These are phyloP conservation scores for Trisateles emortualis DNA, from an alignment of 2,888 invertebrate genomes.

Conservation along the genomic window DNA sequence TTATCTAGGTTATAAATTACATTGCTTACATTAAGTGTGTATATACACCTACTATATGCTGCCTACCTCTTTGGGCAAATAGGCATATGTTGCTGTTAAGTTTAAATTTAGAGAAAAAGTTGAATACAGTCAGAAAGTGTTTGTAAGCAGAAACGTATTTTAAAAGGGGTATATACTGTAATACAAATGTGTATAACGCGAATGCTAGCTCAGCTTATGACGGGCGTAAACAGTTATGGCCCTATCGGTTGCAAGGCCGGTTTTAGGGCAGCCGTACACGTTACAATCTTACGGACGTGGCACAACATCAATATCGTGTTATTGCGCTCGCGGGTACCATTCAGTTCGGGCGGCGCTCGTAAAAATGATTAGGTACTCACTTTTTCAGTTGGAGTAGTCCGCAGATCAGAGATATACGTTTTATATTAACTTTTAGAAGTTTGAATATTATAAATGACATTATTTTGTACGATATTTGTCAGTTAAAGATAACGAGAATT, in stretches of 20 bases:
- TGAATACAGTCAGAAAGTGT: slow-evolving; percentile 35
- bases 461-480: no score
- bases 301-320: slow-evolving; percentile 40
- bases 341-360: slow-evolving; percentile 32
- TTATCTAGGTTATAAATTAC: no score
- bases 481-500: no score
- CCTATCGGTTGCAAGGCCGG: slow-evolving; percentile 49
- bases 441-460: no score
- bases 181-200: slow-evolving; percentile 50
- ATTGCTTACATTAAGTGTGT: no score
- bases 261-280: slow-evolving; percentile 38
- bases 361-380: slow-evolving; percentile 28
- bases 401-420: background rate
- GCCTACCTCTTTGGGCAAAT: no score
- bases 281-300: slow-evolving; percentile 32
- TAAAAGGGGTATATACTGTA: slow-evolving; percentile 39
- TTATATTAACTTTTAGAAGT: background rate
- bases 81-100: no score
- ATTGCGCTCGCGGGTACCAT: slow-evolving; percentile 37
- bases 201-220: slow-evolving; percentile 61
- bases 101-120: no score
- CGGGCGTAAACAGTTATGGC: slow-evolving; percentile 56
- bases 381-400: slow-evolving; percentile 10
- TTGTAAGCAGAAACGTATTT: slow-evolving; percentile 45
- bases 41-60: no score